Conservation (phyloP, 2,888 invertebrate species). For the Amphimallon solstitiale region DNA sequence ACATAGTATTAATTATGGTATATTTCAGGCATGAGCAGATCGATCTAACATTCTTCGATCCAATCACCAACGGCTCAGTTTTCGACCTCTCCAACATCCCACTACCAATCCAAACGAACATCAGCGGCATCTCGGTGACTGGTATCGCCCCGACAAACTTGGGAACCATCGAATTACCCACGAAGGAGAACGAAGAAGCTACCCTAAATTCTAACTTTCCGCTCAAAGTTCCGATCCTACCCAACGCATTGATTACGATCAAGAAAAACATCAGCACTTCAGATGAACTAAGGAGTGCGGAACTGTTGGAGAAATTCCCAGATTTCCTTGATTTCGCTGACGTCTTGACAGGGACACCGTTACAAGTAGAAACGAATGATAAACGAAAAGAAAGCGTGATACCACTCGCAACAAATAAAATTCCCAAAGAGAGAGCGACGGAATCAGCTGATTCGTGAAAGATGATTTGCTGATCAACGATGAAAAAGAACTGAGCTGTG, state of each 20-base stretch:
- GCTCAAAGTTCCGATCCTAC: conserved; percentile 49
- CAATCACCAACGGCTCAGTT: conserved; percentile 63
- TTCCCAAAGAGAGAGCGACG: neutral
- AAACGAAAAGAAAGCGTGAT: neutral
- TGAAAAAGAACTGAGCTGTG: too few species aligned
- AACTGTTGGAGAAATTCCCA: conserved; percentile 47
- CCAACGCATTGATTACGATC: conserved; percentile 55
- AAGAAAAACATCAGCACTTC: conserved; percentile 56
- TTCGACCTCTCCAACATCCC: conserved; percentile 67
- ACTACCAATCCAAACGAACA: conserved; percentile 67
- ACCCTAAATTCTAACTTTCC: conserved; percentile 43
- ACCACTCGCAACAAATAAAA: neutral
- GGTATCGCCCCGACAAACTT: conserved; percentile 65
- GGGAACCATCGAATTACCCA: conserved; percentile 54
- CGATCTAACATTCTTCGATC: conserved; percentile 67
- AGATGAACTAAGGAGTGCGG: conserved; percentile 49
- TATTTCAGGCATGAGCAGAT: conserved; percentile 65
- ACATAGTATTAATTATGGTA: too few species aligned
- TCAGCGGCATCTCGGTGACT: conserved; percentile 66
- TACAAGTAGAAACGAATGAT: conserved; percentile 12
- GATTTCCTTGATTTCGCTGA: conserved; percentile 13
- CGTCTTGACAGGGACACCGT: conserved; percentile 26
- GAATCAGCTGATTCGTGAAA: too few species aligned
- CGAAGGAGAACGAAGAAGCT: conserved; percentile 45
- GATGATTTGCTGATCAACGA: too few species aligned